Conservation (phyloP, 2,113 vertebrate species). For the Dryoscopus gambensis region DNA sequence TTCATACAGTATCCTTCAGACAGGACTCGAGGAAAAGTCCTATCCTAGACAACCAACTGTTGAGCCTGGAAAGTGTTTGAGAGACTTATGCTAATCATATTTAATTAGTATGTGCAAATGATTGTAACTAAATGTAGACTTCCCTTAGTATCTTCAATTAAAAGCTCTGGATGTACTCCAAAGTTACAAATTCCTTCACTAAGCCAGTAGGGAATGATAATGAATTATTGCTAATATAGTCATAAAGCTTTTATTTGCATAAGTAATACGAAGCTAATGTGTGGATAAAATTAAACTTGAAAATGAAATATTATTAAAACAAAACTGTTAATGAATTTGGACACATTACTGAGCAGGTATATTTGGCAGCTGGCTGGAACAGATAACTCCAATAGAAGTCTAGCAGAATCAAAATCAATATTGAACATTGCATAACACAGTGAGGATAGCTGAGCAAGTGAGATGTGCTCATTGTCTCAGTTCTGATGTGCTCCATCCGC, state of each 20-base stretch:
- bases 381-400: slow-evolving; percentile 41
- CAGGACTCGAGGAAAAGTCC: not conserved
- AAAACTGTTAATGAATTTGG: slow-evolving; percentile 56
- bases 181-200: slow-evolving; percentile 36
- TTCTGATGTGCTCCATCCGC: not conserved
- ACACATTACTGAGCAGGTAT: slow-evolving; percentile 37
- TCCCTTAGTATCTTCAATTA: slow-evolving; percentile 52
- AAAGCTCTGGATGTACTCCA: slow-evolving; percentile 47
- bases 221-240: slow-evolving; percentile 55
- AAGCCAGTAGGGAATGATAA: slow-evolving; percentile 56
- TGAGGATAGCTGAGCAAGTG: not conserved
- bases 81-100: slow-evolving; percentile 40
- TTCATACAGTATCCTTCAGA: not conserved
- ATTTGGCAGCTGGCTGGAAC: slow-evolving; percentile 50
- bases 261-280: slow-evolving; percentile 62
- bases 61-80: not conserved
- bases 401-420: slow-evolving; percentile 51
- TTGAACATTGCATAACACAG: not conserved
- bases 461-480: not conserved
- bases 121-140: slow-evolving; percentile 19
- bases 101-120: slow-evolving; percentile 42
- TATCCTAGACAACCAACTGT: not conserved
- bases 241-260: slow-evolving; percentile 65
- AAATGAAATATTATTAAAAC: slow-evolving; percentile 66
- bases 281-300: slow-evolving; percentile 63